Evolutionary conservation across 2,888 invertebrate species (phyloP).

Genomic region (Aspidapion aeneum): DNA sequence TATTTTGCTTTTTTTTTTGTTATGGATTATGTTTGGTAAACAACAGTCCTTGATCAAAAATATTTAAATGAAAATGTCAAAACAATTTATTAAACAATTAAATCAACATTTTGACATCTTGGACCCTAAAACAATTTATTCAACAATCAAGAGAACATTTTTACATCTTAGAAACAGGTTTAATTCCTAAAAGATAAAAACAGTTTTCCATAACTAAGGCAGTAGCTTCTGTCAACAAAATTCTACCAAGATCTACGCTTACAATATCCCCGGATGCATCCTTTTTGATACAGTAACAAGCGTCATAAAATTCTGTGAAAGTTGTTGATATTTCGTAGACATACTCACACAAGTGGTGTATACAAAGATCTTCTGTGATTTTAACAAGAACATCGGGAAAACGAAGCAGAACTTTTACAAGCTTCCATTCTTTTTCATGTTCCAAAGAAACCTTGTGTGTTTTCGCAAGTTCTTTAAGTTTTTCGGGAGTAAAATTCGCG

Average conservation of each 20-base stretch:
- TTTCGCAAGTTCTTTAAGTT: constrained; percentile 58
- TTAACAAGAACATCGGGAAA: constrained; percentile 93
- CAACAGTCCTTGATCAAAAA: no score
- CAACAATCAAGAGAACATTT: no score
- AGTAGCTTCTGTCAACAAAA: constrained; percentile 90
- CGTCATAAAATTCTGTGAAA: constrained; percentile 98
- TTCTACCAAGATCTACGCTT: constrained; percentile 79
- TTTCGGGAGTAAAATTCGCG: constrained; percentile 62
- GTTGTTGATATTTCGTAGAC: constrained; percentile 90
- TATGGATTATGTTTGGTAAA: no score
- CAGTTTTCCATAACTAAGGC: constrained; percentile 83
- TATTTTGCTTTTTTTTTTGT: no score
- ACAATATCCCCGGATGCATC: constrained; percentile 75
- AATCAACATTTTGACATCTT: no score
- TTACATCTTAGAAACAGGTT: constrained; percentile 91
- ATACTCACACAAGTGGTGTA: constrained; percentile 92
- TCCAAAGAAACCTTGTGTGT: constrained; percentile 59
- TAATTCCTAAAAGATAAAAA: constrained; percentile 87
- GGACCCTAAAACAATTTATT: no score
- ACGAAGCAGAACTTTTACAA: constrained; percentile 81
- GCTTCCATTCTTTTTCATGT: constrained; percentile 93
- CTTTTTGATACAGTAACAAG: constrained; percentile 96
- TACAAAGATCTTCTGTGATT: constrained; percentile 74
- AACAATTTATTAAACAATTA: no score
- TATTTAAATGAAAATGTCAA: no score